Base-by-base conservation (phyloP, 2,888 invertebrate species). In the Eilema sororculum region DNA sequence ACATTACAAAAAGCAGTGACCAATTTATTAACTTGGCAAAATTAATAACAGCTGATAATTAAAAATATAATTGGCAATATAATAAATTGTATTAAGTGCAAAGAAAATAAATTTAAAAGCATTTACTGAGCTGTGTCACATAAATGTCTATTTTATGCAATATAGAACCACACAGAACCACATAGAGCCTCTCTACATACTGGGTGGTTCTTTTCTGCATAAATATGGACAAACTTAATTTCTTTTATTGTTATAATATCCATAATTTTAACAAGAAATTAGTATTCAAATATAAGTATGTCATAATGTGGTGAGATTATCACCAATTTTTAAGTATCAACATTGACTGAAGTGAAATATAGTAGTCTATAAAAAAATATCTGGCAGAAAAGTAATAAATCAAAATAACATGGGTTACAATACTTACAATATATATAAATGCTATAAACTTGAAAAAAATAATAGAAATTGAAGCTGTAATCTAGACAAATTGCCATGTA, bases 231-330 rank as follows among this genome's bases (percentile, higher is more conserved):
- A 28, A 5, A 28, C 2, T 52, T n/a, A 52, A 52, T 52, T n/a
- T 52, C 5, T 9, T 52, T 52, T 52, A 8, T n/a, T 9, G 52
- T 52, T n/a, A n/a, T n/a, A n/a, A n/a, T 52, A 52, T n/a, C n/a
- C n/a, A 52, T 20, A 6, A 9, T n/a, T 52, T 8, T 52, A 20
- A n/a, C 9, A 52, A 52, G 52, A 52, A n/a, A 52, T 52, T 6
- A 52, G n/a, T 52, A 52, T 52, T 52, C n/a, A n/a, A 52, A 52
- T 52, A 52, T 52, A 52, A 20, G n/a, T 52, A 52, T 52, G 52
- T 52, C 52, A 52, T 52, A n/a, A 52, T 52, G 1, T n/a, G 9
- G 8, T 52, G 13, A 52, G 5, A 6, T 5, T 20, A 20, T 41
- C 41, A 41, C 16, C 16, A n/a, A n/a, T 37, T 3, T 46, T 46